Evolutionary conservation across 2,797 vertebrate genomes (phyloP), one percentile per base, ranked within the genome.

Genomic region (Clarias platycephalus): DNA sequence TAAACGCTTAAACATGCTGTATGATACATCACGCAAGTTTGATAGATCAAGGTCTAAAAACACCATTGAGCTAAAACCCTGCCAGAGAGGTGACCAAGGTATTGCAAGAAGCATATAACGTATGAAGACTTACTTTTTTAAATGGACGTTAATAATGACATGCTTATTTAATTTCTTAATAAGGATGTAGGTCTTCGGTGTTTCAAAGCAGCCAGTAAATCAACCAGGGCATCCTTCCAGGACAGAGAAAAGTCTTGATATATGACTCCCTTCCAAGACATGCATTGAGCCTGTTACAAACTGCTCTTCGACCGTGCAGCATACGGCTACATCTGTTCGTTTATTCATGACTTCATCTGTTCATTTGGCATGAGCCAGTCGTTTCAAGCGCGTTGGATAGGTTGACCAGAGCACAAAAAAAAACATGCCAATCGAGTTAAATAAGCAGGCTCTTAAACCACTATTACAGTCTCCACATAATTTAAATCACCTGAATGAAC

Each of bases 281-380:
- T 44, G 1, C 75, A 62, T 78, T 18, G 28, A 80, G 9, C 22
- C 77, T 49, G 40, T 63, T 26, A 44, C 34, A 63, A 79, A 79
- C 44, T 28, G 40, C 49, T 80, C n/a, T 53, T 80, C 31, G 16
- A 62, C 28, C 26, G 9, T 70, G 10, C 34, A 57, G 31, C 80
- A n/a, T 64, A 70, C 49, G 72, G 55, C 83, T 74, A 44, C 67
- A 71, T 85, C 57, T 76, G 70, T 64, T 63, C 76, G 72, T 82
- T 31, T 76, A 83, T 76, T 88, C 78, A 82, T 82, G 76, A 85
- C 72, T 76, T 77, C 24, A 53, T 85, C 62, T 82, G 68, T 85
- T 85, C 76, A 79, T 87, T 87, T 85, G 68, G 49, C 20, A 79
- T 49, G 26, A 31, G 26, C 40, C 62, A 66, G 64, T 60, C n/a